Base-by-base conservation (phyloP, 2,797 vertebrate genomes). In the Microtus agrestis region DNA sequence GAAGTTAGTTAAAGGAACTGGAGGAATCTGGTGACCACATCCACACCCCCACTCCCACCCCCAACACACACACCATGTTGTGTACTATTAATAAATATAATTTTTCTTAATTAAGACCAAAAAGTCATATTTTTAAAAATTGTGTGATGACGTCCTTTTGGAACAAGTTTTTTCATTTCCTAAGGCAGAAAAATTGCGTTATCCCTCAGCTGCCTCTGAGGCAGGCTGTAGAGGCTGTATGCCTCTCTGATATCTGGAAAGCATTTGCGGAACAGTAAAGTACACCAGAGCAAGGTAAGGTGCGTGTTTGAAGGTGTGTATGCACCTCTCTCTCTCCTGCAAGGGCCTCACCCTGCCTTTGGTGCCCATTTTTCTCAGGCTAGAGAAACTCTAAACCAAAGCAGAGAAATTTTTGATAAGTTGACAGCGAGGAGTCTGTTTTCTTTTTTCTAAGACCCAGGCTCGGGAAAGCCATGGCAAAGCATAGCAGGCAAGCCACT, bases 241-340 rank as follows among this genome's bases (percentile, higher is more conserved):
- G 79, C 77, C 48, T 86, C 51, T 27, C 89, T 71, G n/a, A 27
- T 79, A 23, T 90, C 54, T 82, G 67, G 74, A 81, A 86, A 56
- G 82, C 11, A 37, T 78, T 46, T 54, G 29, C 21, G 5, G 67
- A 46, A 79, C 29, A 27, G 15, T 59, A 40, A 71, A 54, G 84
- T 51, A 25, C 1, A 12, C 19, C 77, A 21, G 40, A 56, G 40
- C 61, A 73, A 71, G 56, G 37, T 67, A 67, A 65, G 56, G 5
- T 8, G 14, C 87, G 59, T 63, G 17, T 76, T 6, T 51, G 40
- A 91, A 95, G 56, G n/a, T 59, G 86, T 10, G 0, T 19, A 11
- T 27, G 34, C 1, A 27, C 6, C 8, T 14, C 34, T 56, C 27
- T 56, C 21, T 46, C 17, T 37, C 48, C 37, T 40, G 4, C 40